Base-by-base conservation (phyloP, 1,140 invertebrate species). In the Oryzaephilus surinamensis region DNA sequence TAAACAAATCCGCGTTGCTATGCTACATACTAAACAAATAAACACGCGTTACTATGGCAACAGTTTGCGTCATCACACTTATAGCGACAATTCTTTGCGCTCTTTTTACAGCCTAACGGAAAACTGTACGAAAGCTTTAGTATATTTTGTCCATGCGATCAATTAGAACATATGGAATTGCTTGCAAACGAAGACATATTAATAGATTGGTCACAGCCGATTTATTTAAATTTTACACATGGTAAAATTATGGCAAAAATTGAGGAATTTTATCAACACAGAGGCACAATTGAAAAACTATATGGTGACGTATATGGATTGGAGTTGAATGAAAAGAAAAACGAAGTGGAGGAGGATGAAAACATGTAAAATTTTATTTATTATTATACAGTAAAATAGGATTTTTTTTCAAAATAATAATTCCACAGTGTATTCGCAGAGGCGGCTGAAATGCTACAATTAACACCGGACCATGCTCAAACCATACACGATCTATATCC, bases 171-270 rank as follows among this genome's bases (percentile, higher is more conserved):
- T 48, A 67, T 86, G 46, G 69, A 77, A 49, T 58, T 84, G 39
- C 54, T 87, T 47, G 72, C 73, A 32, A 71, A 75, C 23, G 84
- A 86, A 61, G 79, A 84, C 62, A 55, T 80, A 15, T 69, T 87
- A 32, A 72, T 86, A 35, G 79, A 85, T 63, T 84, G 82, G 74
- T 70, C 71, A 33, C 72, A 73, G 57, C 81, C 82, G 29, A 62
- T 87, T 54, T 87, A 82, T 67, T 73, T 86, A 61, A 86, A 87
- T 65, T 85, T 84, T 63, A 83, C 81, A 45, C 81, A 85, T 64
- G 70, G 72, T 49, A 71, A 72, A 29, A 84, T 86, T 51, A 79
- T 84, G 57, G 72, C 81, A 48, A 73, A 74, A 48, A 69, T 87
- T 50, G 74, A 77, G 51, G 60, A 67, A 13, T 72, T 77, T 43